A percentile compares a stretch with the other conserved stretches of the same genome.
These are phyloP conservation scores for Lomographa bimaculata DNA, from an alignment of 2,888 invertebrate genomes.

Conservation along the genomic window DNA sequence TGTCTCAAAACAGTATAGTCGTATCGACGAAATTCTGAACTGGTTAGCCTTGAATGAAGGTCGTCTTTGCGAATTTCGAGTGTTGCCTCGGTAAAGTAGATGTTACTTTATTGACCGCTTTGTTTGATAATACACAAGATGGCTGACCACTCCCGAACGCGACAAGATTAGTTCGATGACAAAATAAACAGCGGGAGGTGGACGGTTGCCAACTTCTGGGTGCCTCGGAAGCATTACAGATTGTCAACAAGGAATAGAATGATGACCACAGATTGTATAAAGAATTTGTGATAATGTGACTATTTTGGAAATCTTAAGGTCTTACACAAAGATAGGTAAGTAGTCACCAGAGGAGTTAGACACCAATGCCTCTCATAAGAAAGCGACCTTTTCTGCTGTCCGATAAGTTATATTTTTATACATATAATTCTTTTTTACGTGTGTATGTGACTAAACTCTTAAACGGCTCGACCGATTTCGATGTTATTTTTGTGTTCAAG, in stretches of 20 bases:
- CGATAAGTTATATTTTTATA: no score
- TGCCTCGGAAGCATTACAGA: not conserved
- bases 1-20: slow-evolving; percentile 2
- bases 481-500: no score
- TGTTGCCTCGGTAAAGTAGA: slow-evolving; percentile 9
- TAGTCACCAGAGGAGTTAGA: no score
- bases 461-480: no score
- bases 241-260: not conserved
- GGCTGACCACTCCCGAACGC: slow-evolving; percentile 8
- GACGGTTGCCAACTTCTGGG: slow-evolving; percentile 10
- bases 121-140: slow-evolving; percentile 22
- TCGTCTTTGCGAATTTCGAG: slow-evolving; percentile 20
- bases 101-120: slow-evolving; percentile 11
- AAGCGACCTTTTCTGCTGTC: no score
- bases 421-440: no score
- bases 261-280: not conserved
- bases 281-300: no score
- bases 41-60: slow-evolving; percentile 30
- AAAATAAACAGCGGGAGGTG: slow-evolving; percentile 13
- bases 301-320: no score
- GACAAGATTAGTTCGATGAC: slow-evolving; percentile 7
- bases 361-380: no score
- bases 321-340: no score
- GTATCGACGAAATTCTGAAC: slow-evolving; percentile 9
- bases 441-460: no score